Evolutionary conservation across 2,888 invertebrate species (phyloP).

Genomic region (Eristalinus aeneus): DNA sequence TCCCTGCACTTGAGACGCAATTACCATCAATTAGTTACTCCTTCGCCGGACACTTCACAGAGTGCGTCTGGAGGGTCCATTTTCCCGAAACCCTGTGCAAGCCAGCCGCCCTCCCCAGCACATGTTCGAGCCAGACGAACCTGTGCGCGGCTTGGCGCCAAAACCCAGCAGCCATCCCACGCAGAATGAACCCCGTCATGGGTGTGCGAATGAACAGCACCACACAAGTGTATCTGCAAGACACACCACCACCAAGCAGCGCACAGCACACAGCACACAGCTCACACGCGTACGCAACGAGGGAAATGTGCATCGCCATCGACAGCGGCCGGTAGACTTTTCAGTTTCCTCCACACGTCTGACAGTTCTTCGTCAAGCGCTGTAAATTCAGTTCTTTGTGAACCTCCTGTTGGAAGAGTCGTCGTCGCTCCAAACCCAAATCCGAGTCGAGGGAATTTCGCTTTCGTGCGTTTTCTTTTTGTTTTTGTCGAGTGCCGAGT

Average conservation of each 20-base stretch:
- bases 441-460: background rate
- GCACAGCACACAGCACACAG: background rate
- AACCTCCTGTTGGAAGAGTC: constrained; percentile 61
- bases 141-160: constrained; percentile 54
- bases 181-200: constrained; percentile 48
- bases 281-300: constrained; percentile 40
- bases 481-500: background rate
- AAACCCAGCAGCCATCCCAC: constrained; percentile 48
- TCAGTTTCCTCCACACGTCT: constrained; percentile 35
- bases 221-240: constrained; percentile 29
- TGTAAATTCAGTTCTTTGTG: constrained; percentile 68
- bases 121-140: constrained; percentile 32
- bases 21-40: constrained; percentile 58
- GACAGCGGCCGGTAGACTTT: constrained; percentile 26
- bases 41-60: constrained; percentile 11
- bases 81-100: constrained; percentile 11
- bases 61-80: constrained; percentile 2
- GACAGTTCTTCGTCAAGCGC: constrained; percentile 61
- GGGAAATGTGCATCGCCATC: constrained; percentile 41
- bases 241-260: constrained; percentile 19
- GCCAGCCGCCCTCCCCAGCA: constrained; percentile 5
- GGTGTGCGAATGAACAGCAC: constrained; percentile 44
- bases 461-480: constrained; percentile 1
- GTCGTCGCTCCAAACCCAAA: background rate
- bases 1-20: constrained; percentile 41